Evolutionary conservation across 2,113 vertebrate genomes (phyloP), one percentile per base, ranked within the genome.

Genomic region (Microcebus griseorufus): DNA sequence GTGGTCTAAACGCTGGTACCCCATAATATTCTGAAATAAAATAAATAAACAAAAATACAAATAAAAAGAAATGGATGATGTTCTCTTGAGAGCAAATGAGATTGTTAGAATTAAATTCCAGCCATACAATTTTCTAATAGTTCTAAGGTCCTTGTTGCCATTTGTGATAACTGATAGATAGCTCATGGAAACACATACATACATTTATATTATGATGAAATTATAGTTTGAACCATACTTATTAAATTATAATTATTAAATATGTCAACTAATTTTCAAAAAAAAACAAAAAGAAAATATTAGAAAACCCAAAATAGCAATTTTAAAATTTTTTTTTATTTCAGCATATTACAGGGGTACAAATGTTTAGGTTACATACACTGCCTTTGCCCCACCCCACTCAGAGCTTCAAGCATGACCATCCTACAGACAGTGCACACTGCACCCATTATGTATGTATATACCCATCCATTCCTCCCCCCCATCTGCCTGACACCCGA

Each of bases 191-290:
- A 98, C 98, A 99, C 98, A 98, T 99, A 98, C 99, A 98, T 99
- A 98, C 98, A 98, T 98, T 99, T 99, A 98, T 99, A 99, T 99
- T 98, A 98, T 99, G 98, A 99, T 98, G 98, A 98, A 96, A 98
- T 98, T 98, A 98, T 99, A 99, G 99, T 99, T 99, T 99, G 98
- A 98, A 98, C 98, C 98, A 98, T 98, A 55, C 17, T 55, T 55
- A 55, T 55, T 55, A 55, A 55, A 55, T 55, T 55, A 55, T 55
- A 55, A 55, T 98, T 98, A 99, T 99, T 99, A 99, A 99, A 99
- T 98, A 99, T 99, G 99, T 99, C 83, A 78, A 99, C 99, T 98
- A 98, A 99, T 99, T 99, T 98, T 98, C 17, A 20, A 13, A 22
- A n/a, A n/a, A 32, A 76, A 48, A 12, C 22, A 39, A 72, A 67